phyloP scores from a whole-genome alignment of 2,888 invertebrate species.

The Cepaea hortensis region DNA sequence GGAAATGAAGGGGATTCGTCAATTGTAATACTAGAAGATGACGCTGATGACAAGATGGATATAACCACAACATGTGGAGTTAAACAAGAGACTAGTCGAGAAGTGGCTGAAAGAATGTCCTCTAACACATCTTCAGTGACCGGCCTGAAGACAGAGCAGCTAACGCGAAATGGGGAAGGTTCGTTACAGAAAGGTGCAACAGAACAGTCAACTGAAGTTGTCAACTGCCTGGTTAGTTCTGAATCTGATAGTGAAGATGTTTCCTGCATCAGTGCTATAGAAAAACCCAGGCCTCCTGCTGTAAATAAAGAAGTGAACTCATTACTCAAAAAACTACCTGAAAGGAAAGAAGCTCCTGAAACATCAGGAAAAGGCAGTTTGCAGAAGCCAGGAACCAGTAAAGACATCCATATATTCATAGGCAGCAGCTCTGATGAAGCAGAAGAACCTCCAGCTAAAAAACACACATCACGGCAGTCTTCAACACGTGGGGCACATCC shows the following conservation, averaged over 20 bases:
- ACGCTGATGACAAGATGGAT: background rate
- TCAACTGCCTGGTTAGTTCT: background rate
- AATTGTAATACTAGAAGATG: background rate
- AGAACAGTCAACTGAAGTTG: background rate
- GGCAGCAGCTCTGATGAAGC: constrained; percentile 43
- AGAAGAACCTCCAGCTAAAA: background rate
- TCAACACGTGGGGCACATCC: constrained; percentile 46
- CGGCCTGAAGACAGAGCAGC: background rate
- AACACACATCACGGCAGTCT: background rate
- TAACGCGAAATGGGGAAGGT: background rate
- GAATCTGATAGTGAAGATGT: background rate
- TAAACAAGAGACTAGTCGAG: background rate
- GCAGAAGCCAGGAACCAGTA: constrained; percentile 10
- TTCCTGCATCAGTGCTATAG: background rate
- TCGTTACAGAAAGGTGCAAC: background rate
- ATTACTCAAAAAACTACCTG: background rate
- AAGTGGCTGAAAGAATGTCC: background rate
- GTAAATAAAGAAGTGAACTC: background rate
- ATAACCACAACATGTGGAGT: too few species aligned
- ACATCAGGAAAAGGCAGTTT: background rate
- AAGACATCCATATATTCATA: constrained; percentile 35
- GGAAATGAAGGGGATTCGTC: background rate
- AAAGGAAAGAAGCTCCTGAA: background rate
- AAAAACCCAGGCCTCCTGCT: background rate
- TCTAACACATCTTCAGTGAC: background rate